Conservation (phyloP, 2,888 invertebrate species). For the Habrosyne pyritoides region DNA sequence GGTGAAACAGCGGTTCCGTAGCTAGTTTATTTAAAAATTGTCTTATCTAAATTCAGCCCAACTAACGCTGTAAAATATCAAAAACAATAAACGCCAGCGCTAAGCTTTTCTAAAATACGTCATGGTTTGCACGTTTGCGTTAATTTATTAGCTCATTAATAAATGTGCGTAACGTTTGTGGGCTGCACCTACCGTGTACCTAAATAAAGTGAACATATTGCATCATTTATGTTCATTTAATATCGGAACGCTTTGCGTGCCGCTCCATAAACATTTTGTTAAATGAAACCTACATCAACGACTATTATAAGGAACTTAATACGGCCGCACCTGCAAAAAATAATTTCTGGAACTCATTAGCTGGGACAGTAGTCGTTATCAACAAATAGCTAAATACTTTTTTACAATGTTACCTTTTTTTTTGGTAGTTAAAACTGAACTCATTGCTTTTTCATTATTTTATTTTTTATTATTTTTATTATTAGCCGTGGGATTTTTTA, state of each 20-base stretch:
- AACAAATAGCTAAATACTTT: constrained; percentile 30
- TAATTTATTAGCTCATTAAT: constrained; percentile 64
- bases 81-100: constrained; percentile 11
- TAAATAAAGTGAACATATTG: constrained; percentile 15
- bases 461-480: neutral
- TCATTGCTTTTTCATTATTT: neutral
- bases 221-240: constrained; percentile 20
- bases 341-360: constrained; percentile 49
- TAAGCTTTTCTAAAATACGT: constrained; percentile 44
- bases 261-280: constrained; percentile 18
- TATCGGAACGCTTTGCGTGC: constrained; percentile 7
- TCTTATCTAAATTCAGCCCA: neutral
- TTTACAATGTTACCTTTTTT: constrained; percentile 24
- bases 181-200: constrained; percentile 18
- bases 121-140: constrained; percentile 34
- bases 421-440: neutral
- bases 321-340: constrained; percentile 49
- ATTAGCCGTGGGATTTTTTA: neutral
- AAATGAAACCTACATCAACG: constrained; percentile 48
- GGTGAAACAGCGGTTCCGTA: too few relatives aligned
- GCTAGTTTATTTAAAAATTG: neutral
- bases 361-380: constrained; percentile 42
- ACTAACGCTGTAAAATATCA: neutral
- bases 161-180: constrained; percentile 54
- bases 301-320: constrained; percentile 48